These are phyloP conservation scores for Notodonta ziczac DNA, from an alignment of 2,888 invertebrate genomes.

Conservation along the genomic window DNA sequence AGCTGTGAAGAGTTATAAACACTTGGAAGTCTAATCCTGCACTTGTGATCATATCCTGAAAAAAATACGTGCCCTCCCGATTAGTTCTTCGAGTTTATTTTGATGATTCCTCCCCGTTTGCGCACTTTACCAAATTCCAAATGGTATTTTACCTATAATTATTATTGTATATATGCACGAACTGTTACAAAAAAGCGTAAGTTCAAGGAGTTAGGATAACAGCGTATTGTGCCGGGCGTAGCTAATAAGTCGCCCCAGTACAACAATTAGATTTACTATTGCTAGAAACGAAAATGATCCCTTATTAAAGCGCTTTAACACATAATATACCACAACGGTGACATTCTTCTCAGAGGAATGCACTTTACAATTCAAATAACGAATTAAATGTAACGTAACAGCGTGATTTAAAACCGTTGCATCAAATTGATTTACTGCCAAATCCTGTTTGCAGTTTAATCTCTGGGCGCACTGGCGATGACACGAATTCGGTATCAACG, in stretches of 20 bases:
- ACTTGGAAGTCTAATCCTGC: conserved; percentile 65
- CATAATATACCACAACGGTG: neutral
- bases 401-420: conserved; percentile 47
- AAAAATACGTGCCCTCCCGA: conserved; percentile 4
- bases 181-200: too few species aligned
- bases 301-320: too few species aligned
- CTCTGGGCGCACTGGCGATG: conserved; percentile 60
- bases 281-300: too few species aligned
- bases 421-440: conserved; percentile 70
- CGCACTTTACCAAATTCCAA: too few species aligned
- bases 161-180: too few species aligned
- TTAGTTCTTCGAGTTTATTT: neutral
- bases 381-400: conserved; percentile 58
- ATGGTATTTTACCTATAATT: too few species aligned
- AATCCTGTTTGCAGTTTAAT: conserved; percentile 78
- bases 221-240: too few species aligned
- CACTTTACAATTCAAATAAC: conserved; percentile 37
- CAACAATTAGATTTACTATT: too few species aligned
- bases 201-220: too few species aligned
- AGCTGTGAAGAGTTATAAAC: conserved; percentile 74
- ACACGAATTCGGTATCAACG: conserved; percentile 75
- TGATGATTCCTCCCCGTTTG: neutral
- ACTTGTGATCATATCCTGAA: conserved; percentile 62
- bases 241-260: too few species aligned
- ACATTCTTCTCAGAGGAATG: conserved; percentile 15